Base-by-base conservation (phyloP, 2,888 invertebrate genomes). In the Pseudeuparius sepicola region DNA sequence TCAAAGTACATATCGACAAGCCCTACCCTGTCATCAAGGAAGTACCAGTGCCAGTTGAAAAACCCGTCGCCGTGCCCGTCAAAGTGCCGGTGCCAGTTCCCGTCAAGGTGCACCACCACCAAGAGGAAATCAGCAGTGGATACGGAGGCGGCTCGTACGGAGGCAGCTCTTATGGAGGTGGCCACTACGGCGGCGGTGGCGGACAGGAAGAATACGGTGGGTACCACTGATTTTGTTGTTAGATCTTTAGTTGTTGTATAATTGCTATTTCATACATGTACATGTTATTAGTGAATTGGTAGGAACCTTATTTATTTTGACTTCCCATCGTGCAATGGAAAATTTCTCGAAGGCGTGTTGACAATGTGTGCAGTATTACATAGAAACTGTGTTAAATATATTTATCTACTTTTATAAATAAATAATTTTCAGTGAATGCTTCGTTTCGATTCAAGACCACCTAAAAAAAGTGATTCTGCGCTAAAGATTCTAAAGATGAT, bases 1-100 rank as follows among this genome's bases (percentile, higher is more conserved):
- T 84, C 5, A 83, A 83, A 56, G 80, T 84, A 9, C 80, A 74
- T 37, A 78, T 84, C 15, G 83, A 84, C 63, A 83, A 81, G 60
- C 84, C 84, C 30, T 84, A 85, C 62, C 74, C 79, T 42, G 82
- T 84, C 4, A 74, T 75, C 67, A 78, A 79, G 54, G 82, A 83
- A 52, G 78, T 84, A 40, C 78, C 71, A 38, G 66, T 75, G 20
- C 83, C 80, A 3, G 73, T 85, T 14, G 76, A 82, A 45, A 84
- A 82, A 51, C 79, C 79, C 56, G 76, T 84, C 24, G 81, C 84
- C 11, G 75, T 76, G 53, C 81, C 84, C 14, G 78, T 78, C n/a
- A 78, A 78, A 48, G 76, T 78, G 13, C 80, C 78, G 37, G 66
- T 70, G 14, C 71, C 71, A 49, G 61, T 78, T 32, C 75, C 76